Conservation (phyloP, 2,797 vertebrate species). For the Capromys pilorides region DNA sequence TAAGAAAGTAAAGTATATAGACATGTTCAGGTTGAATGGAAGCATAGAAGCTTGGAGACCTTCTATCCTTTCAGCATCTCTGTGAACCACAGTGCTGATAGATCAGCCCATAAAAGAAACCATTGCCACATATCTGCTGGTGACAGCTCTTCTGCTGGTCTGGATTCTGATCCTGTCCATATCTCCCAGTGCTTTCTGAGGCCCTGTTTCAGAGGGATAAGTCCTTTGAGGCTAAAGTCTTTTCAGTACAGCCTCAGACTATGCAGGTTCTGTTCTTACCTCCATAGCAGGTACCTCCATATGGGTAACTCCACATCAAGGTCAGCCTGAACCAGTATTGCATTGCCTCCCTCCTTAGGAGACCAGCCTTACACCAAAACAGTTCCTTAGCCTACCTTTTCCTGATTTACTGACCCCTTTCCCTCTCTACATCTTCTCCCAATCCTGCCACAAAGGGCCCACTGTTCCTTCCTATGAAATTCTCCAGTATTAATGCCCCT, state of each 20-base stretch:
- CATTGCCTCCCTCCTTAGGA: not conserved
- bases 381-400: not conserved
- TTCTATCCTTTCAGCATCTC: not conserved
- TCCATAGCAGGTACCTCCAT: not conserved
- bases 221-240: not conserved
- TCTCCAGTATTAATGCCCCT: not conserved
- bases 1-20: not conserved
- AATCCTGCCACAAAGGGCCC: not conserved
- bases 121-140: not conserved
- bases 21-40: not conserved
- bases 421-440: not conserved
- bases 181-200: not conserved
- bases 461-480: no score
- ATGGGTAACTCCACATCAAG: not conserved
- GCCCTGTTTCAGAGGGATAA: not conserved
- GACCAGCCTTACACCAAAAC: not conserved
- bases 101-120: not conserved
- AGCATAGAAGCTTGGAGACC: accelerated
- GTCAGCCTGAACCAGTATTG: not conserved
- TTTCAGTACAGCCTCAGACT: not conserved
- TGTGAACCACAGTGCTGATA: not conserved
- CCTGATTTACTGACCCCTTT: no score
- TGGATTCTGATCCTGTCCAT: not conserved
- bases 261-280: not conserved
- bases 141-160: not conserved